These are phyloP conservation scores for Tethea ocularis DNA, from an alignment of 2,888 invertebrate genomes.

Conservation along the genomic window DNA sequence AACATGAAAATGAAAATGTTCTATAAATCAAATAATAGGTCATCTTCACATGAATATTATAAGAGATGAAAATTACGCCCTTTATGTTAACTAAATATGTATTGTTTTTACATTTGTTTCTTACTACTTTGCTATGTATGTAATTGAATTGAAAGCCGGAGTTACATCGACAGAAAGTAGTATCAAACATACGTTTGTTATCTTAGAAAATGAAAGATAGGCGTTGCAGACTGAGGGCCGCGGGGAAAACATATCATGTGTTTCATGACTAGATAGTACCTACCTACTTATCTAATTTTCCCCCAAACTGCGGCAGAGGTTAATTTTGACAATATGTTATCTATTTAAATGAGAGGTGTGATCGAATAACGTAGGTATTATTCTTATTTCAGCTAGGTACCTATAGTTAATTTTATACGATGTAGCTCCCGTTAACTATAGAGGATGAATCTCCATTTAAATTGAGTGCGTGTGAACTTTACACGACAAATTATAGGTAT, in stretches of 20 bases:
- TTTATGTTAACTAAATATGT: background rate
- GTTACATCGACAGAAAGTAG: background rate
- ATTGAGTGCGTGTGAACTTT: conserved; percentile 47
- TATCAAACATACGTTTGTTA: background rate
- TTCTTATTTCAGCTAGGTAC: too few relatives aligned
- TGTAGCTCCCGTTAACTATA: conserved; percentile 16
- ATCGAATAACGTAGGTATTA: background rate
- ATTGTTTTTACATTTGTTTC: background rate
- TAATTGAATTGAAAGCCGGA: background rate
- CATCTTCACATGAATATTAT: background rate
- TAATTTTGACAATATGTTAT: background rate
- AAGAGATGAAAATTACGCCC: background rate
- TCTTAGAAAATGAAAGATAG: background rate
- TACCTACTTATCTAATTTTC: background rate
- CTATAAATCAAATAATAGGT: conserved; percentile 8
- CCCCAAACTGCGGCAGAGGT: background rate
- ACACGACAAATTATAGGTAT: conserved; percentile 34
- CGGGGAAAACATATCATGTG: background rate
- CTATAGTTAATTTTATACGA: background rate
- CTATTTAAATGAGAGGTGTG: background rate
- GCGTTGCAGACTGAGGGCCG: background rate
- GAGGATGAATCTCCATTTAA: conserved; percentile 58
- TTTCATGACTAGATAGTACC: too few relatives aligned
- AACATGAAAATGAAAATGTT: conserved; percentile 37
- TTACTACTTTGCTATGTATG: background rate